Evolutionary conservation across 2,797 vertebrate genomes (phyloP), one percentile per base, ranked within the genome.

Genomic region (Anas bahamensis): DNA sequence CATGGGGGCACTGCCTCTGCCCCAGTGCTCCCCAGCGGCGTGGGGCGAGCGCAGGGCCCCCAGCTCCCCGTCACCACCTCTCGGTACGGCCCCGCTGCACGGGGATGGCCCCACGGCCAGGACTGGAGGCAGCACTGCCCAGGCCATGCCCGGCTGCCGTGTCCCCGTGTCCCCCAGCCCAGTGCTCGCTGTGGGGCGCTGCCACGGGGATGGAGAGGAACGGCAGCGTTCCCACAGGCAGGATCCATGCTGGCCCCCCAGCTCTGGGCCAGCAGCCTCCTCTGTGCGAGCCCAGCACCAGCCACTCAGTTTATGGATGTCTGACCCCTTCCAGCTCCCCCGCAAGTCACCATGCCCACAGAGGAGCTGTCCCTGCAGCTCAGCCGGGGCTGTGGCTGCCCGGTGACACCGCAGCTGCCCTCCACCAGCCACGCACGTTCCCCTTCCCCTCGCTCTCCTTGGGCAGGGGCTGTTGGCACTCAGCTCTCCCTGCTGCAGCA

Each of bases 51-150:
- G 35, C 4, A 3, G 50, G 50, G 5, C 53, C 31, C 50, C n/a
- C 6, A 18, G 17, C 17, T 76, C 46, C 18, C 37, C 4, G 1
- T 48, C 52, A 46, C 39, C 24, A 26, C 24, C 14, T 9, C 46
- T 69, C 2, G 1, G 18, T 22, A 31, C 0, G 7, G 39, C 31
- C 18, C 65, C 2, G 3, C 55, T 55, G 12, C 3, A 0, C 44
- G 14, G 35, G 61, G 53, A 74, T 6, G 26, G 57, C 74, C 55
- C 39, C 42, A 7, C 15, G 37, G 11, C 53, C 33, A 5, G 4
- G 52, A 41, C 23, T 5, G 1, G 41, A 50, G 59, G 41, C 6
- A 39, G 35, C 69, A 35, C 13, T 1, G 2, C 41, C 22, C 33
- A 48, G 22, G 21, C 52, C 33, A 10, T 55, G 53, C n/a, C 65